phyloP scores from a whole-genome alignment of 2,113 vertebrate species.

The Setophaga kirtlandii region DNA sequence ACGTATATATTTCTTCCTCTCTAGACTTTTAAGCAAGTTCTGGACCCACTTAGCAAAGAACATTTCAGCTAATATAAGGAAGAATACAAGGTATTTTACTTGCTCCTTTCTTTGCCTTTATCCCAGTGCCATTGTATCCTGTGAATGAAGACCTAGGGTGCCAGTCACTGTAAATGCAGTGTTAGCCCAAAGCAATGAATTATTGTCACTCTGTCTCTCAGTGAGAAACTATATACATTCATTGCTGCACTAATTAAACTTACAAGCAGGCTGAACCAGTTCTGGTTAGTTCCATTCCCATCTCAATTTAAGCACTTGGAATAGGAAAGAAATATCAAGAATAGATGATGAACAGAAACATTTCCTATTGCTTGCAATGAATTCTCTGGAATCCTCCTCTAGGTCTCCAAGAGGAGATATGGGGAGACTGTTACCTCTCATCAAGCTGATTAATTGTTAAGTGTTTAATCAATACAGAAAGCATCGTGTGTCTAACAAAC shows the following conservation, averaged over 20 bases:
- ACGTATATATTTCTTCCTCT: not conserved
- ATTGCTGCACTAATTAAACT: not conserved
- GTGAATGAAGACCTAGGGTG: not conserved
- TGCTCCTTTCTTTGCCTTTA: not conserved
- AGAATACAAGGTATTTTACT: not conserved
- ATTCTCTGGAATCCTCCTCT: not conserved
- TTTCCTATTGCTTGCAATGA: not conserved
- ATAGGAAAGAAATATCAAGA: not conserved
- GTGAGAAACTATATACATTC: not conserved
- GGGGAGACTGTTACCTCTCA: not conserved
- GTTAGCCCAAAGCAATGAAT: not conserved
- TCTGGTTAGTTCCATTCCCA: not conserved
- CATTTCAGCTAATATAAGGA: not conserved
- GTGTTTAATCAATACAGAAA: conserved; percentile 44
- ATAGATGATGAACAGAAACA: not conserved
- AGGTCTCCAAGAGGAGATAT: not conserved
- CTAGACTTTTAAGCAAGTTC: not conserved
- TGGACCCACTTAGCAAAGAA: not conserved
- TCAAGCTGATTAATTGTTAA: not conserved
- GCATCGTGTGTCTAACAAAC: not conserved
- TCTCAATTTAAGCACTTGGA: not conserved
- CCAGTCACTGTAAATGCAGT: not conserved
- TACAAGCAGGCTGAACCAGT: not conserved
- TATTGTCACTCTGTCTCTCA: not conserved
- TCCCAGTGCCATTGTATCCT: not conserved